These are phyloP conservation scores for Drosophila gunungcola DNA, from an alignment of 1,140 invertebrate species.

Conservation along the genomic window DNA sequence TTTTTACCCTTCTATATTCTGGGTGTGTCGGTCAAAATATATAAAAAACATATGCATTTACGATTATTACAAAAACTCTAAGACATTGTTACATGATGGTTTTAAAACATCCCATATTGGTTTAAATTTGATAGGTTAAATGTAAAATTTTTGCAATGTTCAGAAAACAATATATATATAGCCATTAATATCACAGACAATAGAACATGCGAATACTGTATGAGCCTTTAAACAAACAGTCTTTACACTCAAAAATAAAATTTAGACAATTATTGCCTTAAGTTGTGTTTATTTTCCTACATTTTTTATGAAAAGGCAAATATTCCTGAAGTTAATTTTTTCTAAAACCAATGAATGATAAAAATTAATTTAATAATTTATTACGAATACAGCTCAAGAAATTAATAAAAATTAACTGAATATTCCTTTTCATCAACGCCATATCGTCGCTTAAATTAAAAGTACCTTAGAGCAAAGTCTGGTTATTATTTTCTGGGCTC, in stretches of 20 bases:
- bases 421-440: conserved; percentile 7
- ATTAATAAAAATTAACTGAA: conserved; percentile 11
- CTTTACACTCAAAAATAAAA: background rate
- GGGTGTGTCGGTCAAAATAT: conserved; percentile 3
- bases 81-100: conserved; percentile 11
- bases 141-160: too few relatives aligned
- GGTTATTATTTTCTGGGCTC: conserved; percentile 43
- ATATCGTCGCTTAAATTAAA: conserved; percentile 7
- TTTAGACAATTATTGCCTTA: too few relatives aligned
- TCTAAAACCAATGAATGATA: too few relatives aligned
- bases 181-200: too few relatives aligned
- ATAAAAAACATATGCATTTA: conserved; percentile 51
- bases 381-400: background rate
- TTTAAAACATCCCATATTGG: too few relatives aligned
- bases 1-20: background rate
- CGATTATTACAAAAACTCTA: conserved; percentile 36
- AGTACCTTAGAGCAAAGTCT: conserved; percentile 16
- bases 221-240: too few relatives aligned
- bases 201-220: too few relatives aligned
- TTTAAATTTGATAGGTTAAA: too few relatives aligned
- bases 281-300: too few relatives aligned
- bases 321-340: too few relatives aligned
- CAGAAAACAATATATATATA: too few relatives aligned
- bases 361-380: background rate
- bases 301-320: too few relatives aligned